These are phyloP conservation scores for Dallia pectoralis DNA, from an alignment of 2,797 vertebrate species.

Conservation along the genomic window DNA sequence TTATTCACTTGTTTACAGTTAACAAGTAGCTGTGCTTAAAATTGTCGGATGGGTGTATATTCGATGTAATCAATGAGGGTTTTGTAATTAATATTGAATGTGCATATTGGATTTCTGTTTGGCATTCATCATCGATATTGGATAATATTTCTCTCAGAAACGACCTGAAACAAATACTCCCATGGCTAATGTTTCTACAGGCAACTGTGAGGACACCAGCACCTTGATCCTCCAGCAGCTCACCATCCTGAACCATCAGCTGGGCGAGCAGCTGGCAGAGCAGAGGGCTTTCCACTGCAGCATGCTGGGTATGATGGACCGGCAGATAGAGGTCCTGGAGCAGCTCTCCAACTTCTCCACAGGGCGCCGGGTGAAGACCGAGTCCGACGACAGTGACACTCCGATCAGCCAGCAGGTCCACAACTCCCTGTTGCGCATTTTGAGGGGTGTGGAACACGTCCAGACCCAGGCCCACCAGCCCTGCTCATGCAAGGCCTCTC, in stretches of 20 bases:
- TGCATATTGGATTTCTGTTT: not conserved
- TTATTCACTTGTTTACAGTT: no score
- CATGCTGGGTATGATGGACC: slow-evolving; percentile 58
- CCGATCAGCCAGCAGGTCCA: slow-evolving; percentile 39
- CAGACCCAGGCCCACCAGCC: slow-evolving; percentile 31
- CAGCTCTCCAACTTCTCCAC: slow-evolving; percentile 47
- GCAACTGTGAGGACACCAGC: slow-evolving; percentile 46
- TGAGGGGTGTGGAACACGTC: slow-evolving; percentile 37
- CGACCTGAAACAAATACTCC: not conserved
- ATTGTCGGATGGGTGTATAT: no score
- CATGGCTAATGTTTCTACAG: slow-evolving; percentile 20
- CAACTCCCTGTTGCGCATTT: slow-evolving; percentile 40
- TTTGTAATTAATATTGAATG: not conserved
- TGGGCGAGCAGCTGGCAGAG: slow-evolving; percentile 54
- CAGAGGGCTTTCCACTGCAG: slow-evolving; percentile 60
- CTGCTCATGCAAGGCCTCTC: slow-evolving; percentile 27
- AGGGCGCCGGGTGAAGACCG: slow-evolving; percentile 21
- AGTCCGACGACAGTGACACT: slow-evolving; percentile 26
- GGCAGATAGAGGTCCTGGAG: slow-evolving; percentile 55
- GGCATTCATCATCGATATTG: not conserved
- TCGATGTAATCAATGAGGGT: not conserved
- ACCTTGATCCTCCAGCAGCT: slow-evolving; percentile 55
- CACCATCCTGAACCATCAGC: slow-evolving; percentile 54
- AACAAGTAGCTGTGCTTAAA: no score
- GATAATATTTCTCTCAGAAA: not conserved